Base-by-base conservation (phyloP, 1,140 invertebrate species). In the Pemphigus obesinymphae region DNA sequence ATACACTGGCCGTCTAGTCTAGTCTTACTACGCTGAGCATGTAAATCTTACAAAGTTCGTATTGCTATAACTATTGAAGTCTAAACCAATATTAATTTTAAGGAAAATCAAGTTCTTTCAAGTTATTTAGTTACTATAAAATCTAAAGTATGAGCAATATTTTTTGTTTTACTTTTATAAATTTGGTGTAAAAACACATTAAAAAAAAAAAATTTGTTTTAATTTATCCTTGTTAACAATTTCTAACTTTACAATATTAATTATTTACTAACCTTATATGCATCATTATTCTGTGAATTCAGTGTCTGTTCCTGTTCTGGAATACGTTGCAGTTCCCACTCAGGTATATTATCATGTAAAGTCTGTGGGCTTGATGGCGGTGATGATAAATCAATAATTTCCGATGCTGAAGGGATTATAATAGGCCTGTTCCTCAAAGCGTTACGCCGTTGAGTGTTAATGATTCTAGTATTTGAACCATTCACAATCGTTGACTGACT, bases 321-420 rank as follows among this genome's bases (percentile, higher is more conserved):
- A 13, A 80, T 80, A 63, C 17, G 45, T 5, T 26, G 63, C 4
- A 80, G 40, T 45, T 63, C 55, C 76, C 55, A 80, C n/a, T 40
- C 76, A 20, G 1, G 0, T 31, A 5, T 61, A 31, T n/a, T 23
- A 3, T 63, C 37, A 45, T 80, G 76, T 15, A 20, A 23, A 45
- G 40, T 2, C 20, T 17, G 48, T 29, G 73, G 76, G 3, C 76
- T 80, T 0, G 76, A 80, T 63, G 76, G 76, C 13, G 76, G 76
- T 5, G 76, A 80, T 7, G 76, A 80, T 29, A 80, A 61, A 26
- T 80, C 76, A 45, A 80, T 80, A 6, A 80, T 63, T 45, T 63
- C 76, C 4, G 55, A 29, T 1, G 53, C 7, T 3, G 58, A 50
- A 17, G 29, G 0, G 20, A 7, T 6, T 31, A 20, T 2, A 2